Conservation (phyloP, 2,797 vertebrate genomes). For the Lepilemur ruficaudatus region DNA sequence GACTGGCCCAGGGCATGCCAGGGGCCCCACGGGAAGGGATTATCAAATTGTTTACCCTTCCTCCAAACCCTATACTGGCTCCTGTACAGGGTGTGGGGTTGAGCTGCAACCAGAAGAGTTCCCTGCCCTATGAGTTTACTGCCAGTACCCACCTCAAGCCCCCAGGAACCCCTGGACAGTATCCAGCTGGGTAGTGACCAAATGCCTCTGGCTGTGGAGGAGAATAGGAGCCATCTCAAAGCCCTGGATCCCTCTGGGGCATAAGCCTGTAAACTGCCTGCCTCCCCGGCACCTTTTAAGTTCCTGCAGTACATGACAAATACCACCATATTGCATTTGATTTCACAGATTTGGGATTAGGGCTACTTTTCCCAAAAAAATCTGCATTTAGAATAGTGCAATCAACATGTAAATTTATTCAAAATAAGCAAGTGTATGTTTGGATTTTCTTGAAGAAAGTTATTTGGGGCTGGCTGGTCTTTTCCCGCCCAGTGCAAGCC, state of each 20-base stretch:
- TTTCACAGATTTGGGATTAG: not conserved
- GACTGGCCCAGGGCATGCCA: not conserved
- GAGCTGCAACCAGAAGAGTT: not conserved
- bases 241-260: not conserved
- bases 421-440: constrained; percentile 3
- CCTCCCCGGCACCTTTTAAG: not conserved
- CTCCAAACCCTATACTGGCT: not conserved
- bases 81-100: not conserved
- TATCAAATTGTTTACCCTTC: not conserved
- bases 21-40: not conserved
- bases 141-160: not conserved
- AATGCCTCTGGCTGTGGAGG: not conserved
- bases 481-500: not conserved
- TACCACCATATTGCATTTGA: not conserved
- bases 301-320: not conserved
- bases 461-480: constrained; percentile 14
- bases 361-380: not conserved
- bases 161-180: not conserved
- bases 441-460: constrained; percentile 45
- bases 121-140: not conserved
- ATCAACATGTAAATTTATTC: constrained; percentile 54
- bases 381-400: not conserved
- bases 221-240: not conserved
- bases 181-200: not conserved
- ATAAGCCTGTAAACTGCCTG: not conserved